Evolutionary conservation across 2,113 vertebrate genomes (phyloP).

Genomic region (Ciconia stormi): DNA sequence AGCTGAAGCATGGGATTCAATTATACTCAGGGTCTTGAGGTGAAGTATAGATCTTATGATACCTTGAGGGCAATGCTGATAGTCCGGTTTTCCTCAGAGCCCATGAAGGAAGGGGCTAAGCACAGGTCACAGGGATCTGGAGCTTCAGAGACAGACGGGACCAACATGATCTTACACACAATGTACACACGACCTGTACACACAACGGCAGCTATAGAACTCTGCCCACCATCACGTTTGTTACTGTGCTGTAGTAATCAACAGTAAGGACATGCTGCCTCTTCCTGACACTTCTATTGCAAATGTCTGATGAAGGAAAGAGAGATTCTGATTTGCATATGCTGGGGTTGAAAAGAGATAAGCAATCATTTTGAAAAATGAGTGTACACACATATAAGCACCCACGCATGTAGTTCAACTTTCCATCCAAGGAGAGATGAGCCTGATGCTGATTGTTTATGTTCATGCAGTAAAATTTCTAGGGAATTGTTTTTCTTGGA

Average conservation of each 20-base stretch:
- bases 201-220: background rate
- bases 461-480: slow-evolving; percentile 1
- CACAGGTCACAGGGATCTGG: background rate
- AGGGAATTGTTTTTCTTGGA: slow-evolving; percentile 9
- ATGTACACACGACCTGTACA: background rate
- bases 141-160: background rate
- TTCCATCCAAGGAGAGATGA: slow-evolving; percentile 10
- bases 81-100: background rate
- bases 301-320: background rate
- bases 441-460: background rate
- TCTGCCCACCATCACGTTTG: background rate
- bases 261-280: background rate
- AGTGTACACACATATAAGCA: background rate
- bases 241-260: background rate
- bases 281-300: background rate
- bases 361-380: slow-evolving; percentile 36
- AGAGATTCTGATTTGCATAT: slow-evolving; percentile 1
- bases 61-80: background rate
- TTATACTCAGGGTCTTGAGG: background rate
- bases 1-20: background rate
- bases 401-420: background rate
- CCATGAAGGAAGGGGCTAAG: background rate
- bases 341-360: background rate
- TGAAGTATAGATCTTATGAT: background rate
- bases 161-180: background rate